A percentile compares a stretch with the other conserved stretches of the same genome.
phyloP scores from a whole-genome alignment of 64 coral and sea anemone species.

The Stichodactyla mertensii region DNA sequence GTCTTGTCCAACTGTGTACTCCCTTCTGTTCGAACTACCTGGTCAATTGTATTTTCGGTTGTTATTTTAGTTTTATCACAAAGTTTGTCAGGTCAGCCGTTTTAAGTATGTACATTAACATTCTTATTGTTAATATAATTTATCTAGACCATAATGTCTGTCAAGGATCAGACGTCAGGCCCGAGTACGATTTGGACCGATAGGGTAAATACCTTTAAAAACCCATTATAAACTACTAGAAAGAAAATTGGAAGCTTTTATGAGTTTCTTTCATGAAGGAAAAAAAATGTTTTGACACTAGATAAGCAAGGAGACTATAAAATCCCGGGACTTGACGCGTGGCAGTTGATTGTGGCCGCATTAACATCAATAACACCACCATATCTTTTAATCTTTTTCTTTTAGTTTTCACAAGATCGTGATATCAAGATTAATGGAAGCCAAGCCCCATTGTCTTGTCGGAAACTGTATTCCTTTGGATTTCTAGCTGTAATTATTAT shows the following conservation, averaged over 20 bases:
- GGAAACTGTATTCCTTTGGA: neutral
- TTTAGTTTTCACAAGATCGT: neutral
- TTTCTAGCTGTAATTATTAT: neutral
- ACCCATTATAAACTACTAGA: no score
- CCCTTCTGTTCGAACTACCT: neutral
- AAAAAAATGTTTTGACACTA: no score
- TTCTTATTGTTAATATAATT: neutral
- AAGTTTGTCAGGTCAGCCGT: conserved; percentile 5
- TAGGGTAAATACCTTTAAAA: no score
- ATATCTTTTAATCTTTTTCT: neutral
- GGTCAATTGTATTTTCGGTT: neutral
- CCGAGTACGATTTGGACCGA: neutral
- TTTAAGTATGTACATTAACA: conserved; percentile 9
- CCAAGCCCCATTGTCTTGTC: neutral
- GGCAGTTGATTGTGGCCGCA: neutral
- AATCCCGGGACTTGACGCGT: neutral
- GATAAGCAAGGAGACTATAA: neutral
- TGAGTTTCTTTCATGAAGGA: no score
- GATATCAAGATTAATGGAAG: neutral
- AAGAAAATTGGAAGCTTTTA: no score
- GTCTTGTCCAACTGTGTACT: neutral
- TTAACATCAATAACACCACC: neutral
- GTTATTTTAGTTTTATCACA: neutral
- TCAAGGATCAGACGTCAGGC: neutral
- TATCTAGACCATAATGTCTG: neutral